Percentiles rank a stretch among this genome's conserved stretches.
phyloP scores from a whole-genome alignment of 2,888 invertebrate species.

The Elegia similella region DNA sequence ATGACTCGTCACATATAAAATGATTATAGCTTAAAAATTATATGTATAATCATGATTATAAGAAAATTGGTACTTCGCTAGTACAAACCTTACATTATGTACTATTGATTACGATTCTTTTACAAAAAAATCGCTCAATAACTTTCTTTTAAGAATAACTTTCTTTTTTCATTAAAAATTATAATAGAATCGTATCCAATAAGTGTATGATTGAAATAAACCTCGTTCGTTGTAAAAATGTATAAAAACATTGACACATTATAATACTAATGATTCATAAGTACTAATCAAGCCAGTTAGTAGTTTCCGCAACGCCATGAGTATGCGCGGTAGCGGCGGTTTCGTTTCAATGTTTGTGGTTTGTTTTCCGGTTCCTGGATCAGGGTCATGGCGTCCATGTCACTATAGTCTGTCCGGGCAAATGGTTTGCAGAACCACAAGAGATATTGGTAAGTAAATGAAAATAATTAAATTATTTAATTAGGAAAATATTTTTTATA shows the following conservation, averaged over 20 bases:
- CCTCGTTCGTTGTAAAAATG: constrained; percentile 67
- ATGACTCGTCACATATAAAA: constrained; percentile 12
- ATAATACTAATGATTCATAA: constrained; percentile 59
- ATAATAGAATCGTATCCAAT: constrained; percentile 14
- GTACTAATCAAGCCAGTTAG: constrained; percentile 42
- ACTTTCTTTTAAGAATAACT: too few species aligned
- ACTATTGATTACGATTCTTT: neutral
- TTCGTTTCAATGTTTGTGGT: too few species aligned
- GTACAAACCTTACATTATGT: constrained; percentile 10
- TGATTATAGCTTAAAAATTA: constrained; percentile 12
- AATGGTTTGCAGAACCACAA: too few species aligned
- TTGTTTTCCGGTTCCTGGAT: too few species aligned
- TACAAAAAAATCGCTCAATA: neutral
- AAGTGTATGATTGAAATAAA: constrained; percentile 24
- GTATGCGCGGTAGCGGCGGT: too few species aligned
- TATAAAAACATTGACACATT: constrained; percentile 69
- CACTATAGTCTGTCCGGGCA: too few species aligned
- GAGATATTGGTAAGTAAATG: too few species aligned
- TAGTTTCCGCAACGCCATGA: constrained; percentile 7
- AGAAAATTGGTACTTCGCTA: constrained; percentile 23
- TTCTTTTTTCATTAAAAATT: neutral
- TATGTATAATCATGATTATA: constrained; percentile 16
- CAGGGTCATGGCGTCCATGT: too few species aligned
- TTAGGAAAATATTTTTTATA: too few species aligned
- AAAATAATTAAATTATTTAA: too few species aligned